Percentiles rank a stretch among this genome's conserved stretches.
Evolutionary conservation across 2,888 invertebrate species (phyloP).

Genomic region (Tethea ocularis): DNA sequence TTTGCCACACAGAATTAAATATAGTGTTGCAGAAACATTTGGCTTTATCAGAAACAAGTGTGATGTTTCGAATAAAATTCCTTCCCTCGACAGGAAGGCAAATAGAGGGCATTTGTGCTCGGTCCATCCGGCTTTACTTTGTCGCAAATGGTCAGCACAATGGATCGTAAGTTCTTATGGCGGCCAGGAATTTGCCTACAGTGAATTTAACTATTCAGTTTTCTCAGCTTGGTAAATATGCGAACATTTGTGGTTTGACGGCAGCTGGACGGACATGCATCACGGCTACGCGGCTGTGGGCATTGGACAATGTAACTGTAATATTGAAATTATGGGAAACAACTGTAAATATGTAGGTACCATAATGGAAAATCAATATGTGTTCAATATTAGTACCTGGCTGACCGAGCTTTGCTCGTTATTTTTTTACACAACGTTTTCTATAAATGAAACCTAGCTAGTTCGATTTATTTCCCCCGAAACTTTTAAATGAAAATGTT

Average conservation of each 20-base stretch:
- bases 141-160: slow-evolving; percentile 52
- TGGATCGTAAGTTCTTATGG: slow-evolving; percentile 64
- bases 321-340: background rate
- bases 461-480: no score
- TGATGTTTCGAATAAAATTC: slow-evolving; percentile 11
- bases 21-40: background rate
- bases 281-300: slow-evolving; percentile 19
- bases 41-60: slow-evolving; percentile 10
- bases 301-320: slow-evolving; percentile 11
- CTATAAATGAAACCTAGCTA: no score
- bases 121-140: slow-evolving; percentile 16
- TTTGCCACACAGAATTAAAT: background rate
- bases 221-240: slow-evolving; percentile 53
- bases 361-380: background rate
- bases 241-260: slow-evolving; percentile 43
- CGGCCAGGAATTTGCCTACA: slow-evolving; percentile 55
- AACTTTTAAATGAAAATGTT: no score
- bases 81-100: slow-evolving; percentile 9
- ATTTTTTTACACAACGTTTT: no score
- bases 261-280: slow-evolving; percentile 22
- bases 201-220: slow-evolving; percentile 72
- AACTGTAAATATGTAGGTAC: background rate
- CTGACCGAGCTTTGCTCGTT: no score
- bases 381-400: background rate
- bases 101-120: slow-evolving; percentile 13